Base-by-base conservation (phyloP, 1,140 invertebrate genomes). In the Xylocopa sonorina region DNA sequence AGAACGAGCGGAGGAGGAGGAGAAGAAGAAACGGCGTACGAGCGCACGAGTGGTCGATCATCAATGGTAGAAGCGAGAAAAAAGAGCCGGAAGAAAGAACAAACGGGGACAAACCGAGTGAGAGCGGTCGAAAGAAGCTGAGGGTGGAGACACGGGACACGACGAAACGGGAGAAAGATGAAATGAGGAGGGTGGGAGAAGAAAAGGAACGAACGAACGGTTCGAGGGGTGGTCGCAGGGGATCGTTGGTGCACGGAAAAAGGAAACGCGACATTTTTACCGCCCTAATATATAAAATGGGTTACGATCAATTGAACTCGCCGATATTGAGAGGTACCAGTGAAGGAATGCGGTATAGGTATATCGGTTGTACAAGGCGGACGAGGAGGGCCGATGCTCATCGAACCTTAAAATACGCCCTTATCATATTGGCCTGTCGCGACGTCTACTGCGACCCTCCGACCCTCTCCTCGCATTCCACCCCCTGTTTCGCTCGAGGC, bases 391-490 rank as follows among this genome's bases (percentile, higher is more conserved):
- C 74, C 82, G 76, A 87, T 87, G 83, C 78, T 87, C 85, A 66
- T 82, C 85, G 85, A 87, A 87, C 82, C 86, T 85, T 87, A 83
- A 87, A 87, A 87, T 85, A 87, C 68, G 80, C 75, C 78, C 80
- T 87, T 87, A 87, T 87, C 82, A 87, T 87, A 87, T 87, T 86
- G 86, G 72, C 62, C 3, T 38, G 74, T 16, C 32, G 16, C 43
- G 43, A 10, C 43, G 46, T 55, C 51, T 43, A 63, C 32, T 60
- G 3, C 10, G 38, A 32, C 48, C 58, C 29, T 14, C 7, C 18
- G 0, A 21, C 53, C 10, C 14, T 29, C 2, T 69, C 53, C n/a
- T n/a, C n/a, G n/a, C n/a, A n/a, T n/a, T n/a, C 34, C 24, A 32
- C 21, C 48, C 27, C 34, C 46, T 24, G n/a, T n/a, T 21, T n/a